These are phyloP conservation scores for Sitta carolinensis DNA, from an alignment of 2,797 vertebrate species.

Conservation along the genomic window DNA sequence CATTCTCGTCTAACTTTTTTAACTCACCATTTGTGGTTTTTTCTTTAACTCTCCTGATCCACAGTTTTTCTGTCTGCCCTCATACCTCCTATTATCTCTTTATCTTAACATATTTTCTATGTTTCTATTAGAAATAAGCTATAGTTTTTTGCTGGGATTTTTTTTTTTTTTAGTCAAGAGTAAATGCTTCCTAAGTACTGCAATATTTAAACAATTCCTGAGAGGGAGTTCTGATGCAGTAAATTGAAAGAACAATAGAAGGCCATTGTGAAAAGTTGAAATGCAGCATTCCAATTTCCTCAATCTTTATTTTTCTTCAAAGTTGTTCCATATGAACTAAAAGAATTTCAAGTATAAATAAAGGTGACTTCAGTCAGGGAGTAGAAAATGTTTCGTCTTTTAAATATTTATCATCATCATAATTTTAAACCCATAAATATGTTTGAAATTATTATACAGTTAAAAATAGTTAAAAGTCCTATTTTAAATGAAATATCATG, in stretches of 20 bases:
- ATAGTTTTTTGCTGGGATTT: rapidly evolving
- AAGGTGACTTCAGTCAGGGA: neutral
- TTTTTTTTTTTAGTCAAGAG: neutral
- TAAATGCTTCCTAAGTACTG: neutral
- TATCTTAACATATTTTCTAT: neutral
- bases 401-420: neutral
- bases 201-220: neutral
- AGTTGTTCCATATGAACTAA: neutral
- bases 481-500: neutral
- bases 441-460: neutral
- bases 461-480: neutral
- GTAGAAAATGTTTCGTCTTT: neutral
- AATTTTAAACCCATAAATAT: neutral
- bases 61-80: neutral
- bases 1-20: neutral
- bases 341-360: rapidly evolving
- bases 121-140: neutral
- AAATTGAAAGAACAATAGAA: neutral
- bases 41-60: neutral
- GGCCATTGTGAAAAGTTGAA: neutral
- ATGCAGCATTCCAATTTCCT: neutral
- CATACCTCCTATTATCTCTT: neutral
- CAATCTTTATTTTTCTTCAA: neutral
- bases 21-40: rapidly evolving
- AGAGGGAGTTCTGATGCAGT: neutral